phyloP scores from a whole-genome alignment of 1,140 invertebrate genomes.

The Trachymyrmex septentrionalis region DNA sequence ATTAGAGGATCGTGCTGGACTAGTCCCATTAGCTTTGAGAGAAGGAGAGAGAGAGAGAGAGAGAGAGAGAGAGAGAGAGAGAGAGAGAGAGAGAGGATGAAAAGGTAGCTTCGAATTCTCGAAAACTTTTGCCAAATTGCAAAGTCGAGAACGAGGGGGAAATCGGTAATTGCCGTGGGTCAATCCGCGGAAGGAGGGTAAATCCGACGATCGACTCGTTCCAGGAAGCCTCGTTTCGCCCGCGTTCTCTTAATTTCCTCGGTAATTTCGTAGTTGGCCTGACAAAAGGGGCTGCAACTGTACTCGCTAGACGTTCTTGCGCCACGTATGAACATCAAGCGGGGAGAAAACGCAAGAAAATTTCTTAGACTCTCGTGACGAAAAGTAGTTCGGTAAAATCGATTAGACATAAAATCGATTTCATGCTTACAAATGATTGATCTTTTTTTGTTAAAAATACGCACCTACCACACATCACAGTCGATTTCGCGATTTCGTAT shows the following conservation, averaged over 20 bases:
- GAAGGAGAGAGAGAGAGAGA: background rate
- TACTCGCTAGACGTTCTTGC: constrained; percentile 32
- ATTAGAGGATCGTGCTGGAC: constrained; percentile 64
- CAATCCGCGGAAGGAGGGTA: constrained; percentile 77
- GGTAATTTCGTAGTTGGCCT: constrained; percentile 75
- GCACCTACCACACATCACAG: background rate
- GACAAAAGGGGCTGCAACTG: constrained; percentile 35
- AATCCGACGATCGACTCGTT: constrained; percentile 82
- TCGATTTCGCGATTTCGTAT: background rate
- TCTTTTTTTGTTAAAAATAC: background rate
- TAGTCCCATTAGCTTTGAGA: constrained; percentile 63
- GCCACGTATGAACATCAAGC: constrained; percentile 15
- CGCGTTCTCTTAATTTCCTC: constrained; percentile 81
- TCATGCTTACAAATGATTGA: too few species aligned
- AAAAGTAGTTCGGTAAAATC: background rate
- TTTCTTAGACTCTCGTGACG: background rate
- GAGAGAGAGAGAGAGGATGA: constrained; percentile 56
- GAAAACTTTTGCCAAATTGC: constrained; percentile 83
- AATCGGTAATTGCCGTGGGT: constrained; percentile 79
- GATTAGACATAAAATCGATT: background rate
- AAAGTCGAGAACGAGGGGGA: constrained; percentile 72
- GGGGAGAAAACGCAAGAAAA: background rate
- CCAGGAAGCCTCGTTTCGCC: constrained; percentile 80
- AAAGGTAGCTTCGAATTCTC: constrained; percentile 76
- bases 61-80: background rate